Conservation (phyloP, 2,888 invertebrate genomes). For the Drosophila mimica region DNA sequence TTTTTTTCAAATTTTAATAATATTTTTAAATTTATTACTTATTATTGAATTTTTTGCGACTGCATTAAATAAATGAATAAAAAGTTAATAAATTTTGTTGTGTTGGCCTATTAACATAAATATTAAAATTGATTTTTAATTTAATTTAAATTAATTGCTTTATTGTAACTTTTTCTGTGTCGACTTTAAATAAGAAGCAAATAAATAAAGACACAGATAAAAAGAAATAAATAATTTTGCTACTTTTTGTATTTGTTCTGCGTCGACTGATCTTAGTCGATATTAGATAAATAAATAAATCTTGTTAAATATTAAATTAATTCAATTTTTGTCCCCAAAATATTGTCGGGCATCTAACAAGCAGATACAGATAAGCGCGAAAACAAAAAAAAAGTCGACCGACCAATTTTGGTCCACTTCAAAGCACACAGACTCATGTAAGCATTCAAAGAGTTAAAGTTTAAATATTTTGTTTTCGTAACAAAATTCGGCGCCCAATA, state of each 20-base stretch:
- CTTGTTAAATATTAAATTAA: not conserved
- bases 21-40: too few relatives aligned
- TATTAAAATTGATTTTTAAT: too few relatives aligned
- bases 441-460: not conserved
- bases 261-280: not conserved
- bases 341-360: not conserved
- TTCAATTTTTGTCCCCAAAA: not conserved
- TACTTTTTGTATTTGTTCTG: not conserved
- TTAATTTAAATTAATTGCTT: not conserved
- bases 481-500: constrained; percentile 1
- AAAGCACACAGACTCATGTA: not conserved
- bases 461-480: constrained; percentile 6
- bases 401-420: not conserved
- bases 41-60: not conserved
- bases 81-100: not conserved
- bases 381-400: not conserved
- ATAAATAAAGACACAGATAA: not conserved
- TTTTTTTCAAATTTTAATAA: too few relatives aligned
- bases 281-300: not conserved
- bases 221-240: not conserved
- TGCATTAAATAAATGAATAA: not conserved
- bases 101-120: too few relatives aligned
- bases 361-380: not conserved
- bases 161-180: not conserved
- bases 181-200: not conserved